Percentiles rank a stretch among this genome's conserved stretches.
Evolutionary conservation across 2,797 vertebrate genomes (phyloP).

Genomic region (Artibeus lituratus): DNA sequence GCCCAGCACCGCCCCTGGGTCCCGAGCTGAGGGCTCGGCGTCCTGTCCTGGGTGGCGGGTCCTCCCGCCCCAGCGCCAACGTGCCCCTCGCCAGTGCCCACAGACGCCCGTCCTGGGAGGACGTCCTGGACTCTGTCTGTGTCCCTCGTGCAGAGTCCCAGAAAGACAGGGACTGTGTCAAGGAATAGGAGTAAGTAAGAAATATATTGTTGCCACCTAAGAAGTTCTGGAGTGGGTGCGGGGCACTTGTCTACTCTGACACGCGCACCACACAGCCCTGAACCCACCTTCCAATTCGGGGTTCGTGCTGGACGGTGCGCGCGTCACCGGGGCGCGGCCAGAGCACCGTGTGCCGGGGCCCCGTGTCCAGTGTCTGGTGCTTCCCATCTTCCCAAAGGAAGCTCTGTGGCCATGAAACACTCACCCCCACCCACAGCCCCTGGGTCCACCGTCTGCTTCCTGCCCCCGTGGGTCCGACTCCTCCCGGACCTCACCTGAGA

Average conservation of each 20-base stretch:
- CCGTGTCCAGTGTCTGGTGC: neutral
- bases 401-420: neutral
- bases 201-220: neutral
- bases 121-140: neutral
- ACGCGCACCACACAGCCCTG: rapidly evolving
- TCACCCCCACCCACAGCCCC: neutral
- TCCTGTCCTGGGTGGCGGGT: too few species aligned
- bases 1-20: neutral
- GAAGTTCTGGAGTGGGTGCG: rapidly evolving
- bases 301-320: rapidly evolving
- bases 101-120: neutral
- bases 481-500: neutral
- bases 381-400: neutral
- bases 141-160: neutral
- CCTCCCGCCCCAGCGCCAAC: neutral
- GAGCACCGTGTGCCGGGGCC: neutral
- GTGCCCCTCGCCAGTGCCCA: neutral
- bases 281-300: neutral
- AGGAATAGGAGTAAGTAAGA: too few species aligned
- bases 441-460: neutral
- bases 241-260: neutral
- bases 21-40: rapidly evolving
- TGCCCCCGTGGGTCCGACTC: neutral
- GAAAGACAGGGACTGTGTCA: neutral
- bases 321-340: neutral